Evolutionary conservation across 1,140 invertebrate species (phyloP), one percentile per base, ranked within the genome.

Genomic region (Drosophila carrolli): DNA sequence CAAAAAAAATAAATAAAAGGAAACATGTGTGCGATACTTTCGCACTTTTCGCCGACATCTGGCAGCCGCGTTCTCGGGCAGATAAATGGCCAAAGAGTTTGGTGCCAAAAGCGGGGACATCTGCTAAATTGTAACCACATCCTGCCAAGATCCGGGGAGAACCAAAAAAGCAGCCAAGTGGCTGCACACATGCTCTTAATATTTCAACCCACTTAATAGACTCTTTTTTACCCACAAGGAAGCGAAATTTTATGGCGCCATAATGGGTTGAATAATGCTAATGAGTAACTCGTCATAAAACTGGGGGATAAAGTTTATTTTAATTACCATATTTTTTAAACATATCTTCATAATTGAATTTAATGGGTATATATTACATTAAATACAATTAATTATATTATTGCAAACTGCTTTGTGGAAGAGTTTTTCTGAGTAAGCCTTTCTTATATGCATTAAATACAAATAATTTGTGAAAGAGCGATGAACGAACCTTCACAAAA

Each of bases 21-120:
- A 54, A 76, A 76, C 76, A 84, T 85, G 74, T 81, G 77, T 67
- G 75, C 44, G 46, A 71, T 58, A 50, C 68, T 71, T 71, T 71
- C 44, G 46, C 65, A 83, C 75, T 61, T 51, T 70, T 32, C 40
- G 27, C 56, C 11, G 41, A 29, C 70, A 73, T 43, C 70, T 73
- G 70, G 68, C 68, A 61, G 46, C 11, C 35, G 68, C 27, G 41
- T 73, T 73, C 37, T 16, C 70, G 29, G 56, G 47, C 48, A 61
- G 46, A 73, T 73, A 61, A 73, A 73, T 73, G 70, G 48, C 67
- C 55, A 54, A 40, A 27, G 40, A 73, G 70, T 29, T 61, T 40
- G 40, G 70, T 61, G 70, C 56, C 70, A 72, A 73, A 32, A 73
- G 29, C 35, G 68, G 40, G 32, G 14, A 47, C 68, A 73, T 73